Conservation (phyloP, 2,888 invertebrate species). For the Sphinx pinastri region DNA sequence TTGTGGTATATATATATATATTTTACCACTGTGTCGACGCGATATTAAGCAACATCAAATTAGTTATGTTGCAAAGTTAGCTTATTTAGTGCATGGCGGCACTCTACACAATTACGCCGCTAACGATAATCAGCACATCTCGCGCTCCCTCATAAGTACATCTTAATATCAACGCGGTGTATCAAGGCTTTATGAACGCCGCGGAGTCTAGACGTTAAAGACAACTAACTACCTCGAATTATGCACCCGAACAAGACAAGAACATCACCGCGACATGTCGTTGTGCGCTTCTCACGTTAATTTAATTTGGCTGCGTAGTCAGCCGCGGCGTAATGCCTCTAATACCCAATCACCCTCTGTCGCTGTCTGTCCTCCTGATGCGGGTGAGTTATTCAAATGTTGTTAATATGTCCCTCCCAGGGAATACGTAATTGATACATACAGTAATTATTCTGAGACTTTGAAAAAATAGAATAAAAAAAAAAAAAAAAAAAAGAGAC, state of each 20-base stretch:
- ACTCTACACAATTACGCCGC: slow-evolving; percentile 1
- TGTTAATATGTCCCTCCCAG: slow-evolving; percentile 37
- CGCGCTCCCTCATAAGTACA: neutral
- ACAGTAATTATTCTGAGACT: slow-evolving; percentile 41
- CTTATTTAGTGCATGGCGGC: neutral
- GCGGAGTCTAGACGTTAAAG: slow-evolving; percentile 33
- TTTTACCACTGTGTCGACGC: neutral
- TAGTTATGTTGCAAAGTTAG: neutral
- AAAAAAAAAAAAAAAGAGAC: too few relatives aligned
- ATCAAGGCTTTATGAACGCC: slow-evolving; percentile 55
- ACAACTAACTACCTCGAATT: slow-evolving; percentile 52
- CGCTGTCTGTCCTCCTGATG: slow-evolving; percentile 47
- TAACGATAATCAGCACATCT: neutral
- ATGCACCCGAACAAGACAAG: slow-evolving; percentile 49
- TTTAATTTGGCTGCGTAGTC: slow-evolving; percentile 66
- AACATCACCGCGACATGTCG: slow-evolving; percentile 49
- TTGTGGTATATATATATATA: neutral
- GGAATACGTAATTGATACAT: slow-evolving; percentile 52
- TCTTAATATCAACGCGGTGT: slow-evolving; percentile 29
- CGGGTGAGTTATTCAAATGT: slow-evolving; percentile 54
- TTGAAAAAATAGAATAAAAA: too few relatives aligned
- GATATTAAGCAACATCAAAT: neutral
- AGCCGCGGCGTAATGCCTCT: slow-evolving; percentile 50
- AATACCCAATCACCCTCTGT: slow-evolving; percentile 55
- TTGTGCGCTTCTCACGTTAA: slow-evolving; percentile 66